Base-by-base conservation (phyloP, 2,888 invertebrate genomes). In the Dermolepida albohirtum region DNA sequence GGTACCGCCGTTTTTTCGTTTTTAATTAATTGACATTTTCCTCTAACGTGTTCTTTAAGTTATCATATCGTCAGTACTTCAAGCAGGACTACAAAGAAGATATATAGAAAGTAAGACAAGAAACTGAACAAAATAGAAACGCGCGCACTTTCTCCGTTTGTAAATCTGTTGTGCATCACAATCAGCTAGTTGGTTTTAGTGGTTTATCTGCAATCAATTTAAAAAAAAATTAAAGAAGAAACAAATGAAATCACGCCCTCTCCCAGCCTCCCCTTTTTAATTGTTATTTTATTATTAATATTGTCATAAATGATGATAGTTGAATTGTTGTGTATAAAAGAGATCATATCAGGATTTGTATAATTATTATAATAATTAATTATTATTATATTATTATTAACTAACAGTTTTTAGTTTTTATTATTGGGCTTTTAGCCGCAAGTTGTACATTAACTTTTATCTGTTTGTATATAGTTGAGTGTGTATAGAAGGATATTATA, bases 401-500 rank as follows among this genome's bases (percentile, higher is more conserved):
- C 73, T 73, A 73, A 73, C 73, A 71, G 67, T 67, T 73, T 69
- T 73, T 72, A 66, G 64, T 71, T 71, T 67, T 49, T 55, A 54
- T 81, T 80, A 78, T 77, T 79, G 78, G 80, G 80, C 78, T 76
- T 67, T 71, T 70, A 75, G 77, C 79, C 71, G 70, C 55, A 77
- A 77, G 75, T 79, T 82, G 82, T 82, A 82, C 79, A 82, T 82
- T 81, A 80, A 76, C 74, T 80, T 80, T 81, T 82, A 81, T 82
- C 82, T 82, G 83, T 83, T 84, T 85, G 84, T 84, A 84, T 79
- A 85, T 84, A 85, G 80, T 75, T 84, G 81, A 82, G 82, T 84
- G 82, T 82, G 85, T 84, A 85, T 84, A 84, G 83, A 81, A 82
- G 80, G 79, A 81, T 80, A 83, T 80, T 74, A 75, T 62, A 62